Evolutionary conservation across 2,797 vertebrate species (phyloP).

Genomic region (Fistularia commersonii): DNA sequence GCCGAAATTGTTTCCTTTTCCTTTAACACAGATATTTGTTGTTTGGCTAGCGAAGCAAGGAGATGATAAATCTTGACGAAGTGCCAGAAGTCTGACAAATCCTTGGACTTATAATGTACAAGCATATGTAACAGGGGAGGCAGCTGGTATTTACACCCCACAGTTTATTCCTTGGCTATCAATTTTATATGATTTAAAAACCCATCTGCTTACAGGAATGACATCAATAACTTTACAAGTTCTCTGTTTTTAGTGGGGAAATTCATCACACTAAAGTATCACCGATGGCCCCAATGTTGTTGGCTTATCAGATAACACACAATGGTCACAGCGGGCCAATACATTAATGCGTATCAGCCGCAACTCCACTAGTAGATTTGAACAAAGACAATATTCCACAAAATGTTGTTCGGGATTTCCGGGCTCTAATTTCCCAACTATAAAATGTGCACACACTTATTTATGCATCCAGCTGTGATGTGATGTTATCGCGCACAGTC

Average conservation of each 20-base stretch:
- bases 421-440: no score
- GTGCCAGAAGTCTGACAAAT: slow-evolving; percentile 2
- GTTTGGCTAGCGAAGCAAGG: slow-evolving; percentile 1
- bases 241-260: slow-evolving; percentile 32
- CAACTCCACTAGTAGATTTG: no score
- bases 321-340: slow-evolving; percentile 4
- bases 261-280: slow-evolving; percentile 50
- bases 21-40: slow-evolving; percentile 6
- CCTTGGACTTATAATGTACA: slow-evolving; percentile 24
- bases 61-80: slow-evolving; percentile 8
- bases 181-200: slow-evolving; percentile 25
- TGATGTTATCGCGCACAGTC: no score
- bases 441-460: no score
- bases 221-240: slow-evolving; percentile 12
- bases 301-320: background rate
- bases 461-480: no score
- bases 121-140: background rate
- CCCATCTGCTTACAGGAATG: slow-evolving; percentile 8
- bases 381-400: no score
- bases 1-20: no score
- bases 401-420: no score
- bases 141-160: slow-evolving; percentile 6
- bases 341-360: background rate
- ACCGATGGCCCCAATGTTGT: background rate
- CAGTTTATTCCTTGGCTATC: slow-evolving; percentile 26